Conservation (phyloP, 1,140 invertebrate species). For the Sinonovacula constricta region DNA sequence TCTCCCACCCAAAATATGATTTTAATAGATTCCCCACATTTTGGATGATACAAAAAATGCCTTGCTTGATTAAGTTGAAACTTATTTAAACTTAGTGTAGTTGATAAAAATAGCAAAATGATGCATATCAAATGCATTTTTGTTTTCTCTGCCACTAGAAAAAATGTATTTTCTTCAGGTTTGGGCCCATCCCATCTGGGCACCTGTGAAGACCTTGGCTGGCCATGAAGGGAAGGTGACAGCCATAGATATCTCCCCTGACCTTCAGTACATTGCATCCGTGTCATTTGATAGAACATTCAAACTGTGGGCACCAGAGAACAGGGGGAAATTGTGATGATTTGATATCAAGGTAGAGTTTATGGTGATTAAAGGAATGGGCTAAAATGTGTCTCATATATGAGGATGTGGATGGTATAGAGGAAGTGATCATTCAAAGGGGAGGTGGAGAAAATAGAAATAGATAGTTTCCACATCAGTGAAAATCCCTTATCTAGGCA, state of each 20-base stretch:
- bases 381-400: no score
- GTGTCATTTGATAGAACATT: constrained; percentile 98
- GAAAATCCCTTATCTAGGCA: no score
- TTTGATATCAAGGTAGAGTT: no score
- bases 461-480: no score
- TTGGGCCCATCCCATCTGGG: constrained; percentile 98
- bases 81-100: not conserved
- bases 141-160: constrained; percentile 20
- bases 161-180: constrained; percentile 80
- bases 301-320: constrained; percentile 95
- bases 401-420: no score
- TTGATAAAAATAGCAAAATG: not conserved
- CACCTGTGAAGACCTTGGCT: constrained; percentile 94
- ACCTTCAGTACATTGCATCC: constrained; percentile 95
- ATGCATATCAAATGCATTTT: not conserved
- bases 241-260: constrained; percentile 89
- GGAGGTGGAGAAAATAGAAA: no score
- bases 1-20: no score
- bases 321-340: constrained; percentile 64
- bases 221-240: constrained; percentile 98
- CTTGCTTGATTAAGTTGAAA: no score
- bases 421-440: no score
- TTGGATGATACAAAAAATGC: no score
- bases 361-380: no score
- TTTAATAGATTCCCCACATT: no score